Evolutionary conservation across 2,113 vertebrate species (phyloP), one percentile per base, ranked within the genome.

Genomic region (Sinocyclocheilus grahami): DNA sequence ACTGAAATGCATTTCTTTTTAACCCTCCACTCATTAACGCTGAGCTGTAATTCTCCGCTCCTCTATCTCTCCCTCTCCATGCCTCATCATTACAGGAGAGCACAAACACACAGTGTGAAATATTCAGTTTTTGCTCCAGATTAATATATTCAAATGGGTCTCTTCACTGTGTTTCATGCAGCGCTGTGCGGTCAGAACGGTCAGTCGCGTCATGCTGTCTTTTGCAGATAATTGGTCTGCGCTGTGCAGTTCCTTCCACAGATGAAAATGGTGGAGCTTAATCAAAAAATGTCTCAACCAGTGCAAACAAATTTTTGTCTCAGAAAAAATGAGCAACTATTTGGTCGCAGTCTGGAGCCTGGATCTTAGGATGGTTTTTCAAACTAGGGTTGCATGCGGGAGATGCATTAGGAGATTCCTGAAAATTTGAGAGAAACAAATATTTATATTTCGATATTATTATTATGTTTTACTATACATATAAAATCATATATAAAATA

Each of bases 11-110:
- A 5, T 71, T 82, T 81, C 76, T 12, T 60, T 30, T 93, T 93
- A 90, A 91, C 91, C 86, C 88, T 83, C 88, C 89, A 90, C 92
- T 92, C 92, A 92, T 94, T 92, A 93, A 91, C 84, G 46, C 86
- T 48, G 75, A 75, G 65, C 85, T 72, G 85, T 69, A 82, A 67
- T 37, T 69, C 76, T 86, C 63, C 72, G 30, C 82, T 86, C 85
- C 77, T 84, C 82, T 84, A 67, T 86, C 51, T 46, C 67, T 62
- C 27, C n/a, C 8, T 81, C 37, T 30, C 53, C 72, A 27, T 63
- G 18, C 37, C 71, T 60, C 78, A 62, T 85, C 87, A 82, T 85
- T 86, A 86, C 55, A 67, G 39, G 16, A n/a, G 60, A 58, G 48
- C 46, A 67, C 27, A 84, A 80, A 84, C 77, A 78, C 51, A 67